These are phyloP conservation scores for Euplexia lucipara DNA, from an alignment of 2,888 invertebrate species.

Conservation along the genomic window DNA sequence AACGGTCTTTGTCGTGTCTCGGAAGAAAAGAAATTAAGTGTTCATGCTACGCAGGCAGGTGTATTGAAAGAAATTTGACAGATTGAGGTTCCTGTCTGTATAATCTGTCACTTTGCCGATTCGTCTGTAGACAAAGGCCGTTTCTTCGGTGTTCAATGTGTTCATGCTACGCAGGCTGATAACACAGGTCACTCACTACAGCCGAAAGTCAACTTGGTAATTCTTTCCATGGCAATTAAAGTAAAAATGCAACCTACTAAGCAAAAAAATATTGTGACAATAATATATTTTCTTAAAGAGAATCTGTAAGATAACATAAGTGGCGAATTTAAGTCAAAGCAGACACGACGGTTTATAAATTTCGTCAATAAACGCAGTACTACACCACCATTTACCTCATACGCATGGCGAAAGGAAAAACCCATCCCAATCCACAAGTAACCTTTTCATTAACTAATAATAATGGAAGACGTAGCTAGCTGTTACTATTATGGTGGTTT, in stretches of 20 bases:
- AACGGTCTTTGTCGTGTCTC: no score
- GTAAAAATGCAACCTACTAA: neutral
- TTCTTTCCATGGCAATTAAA: neutral
- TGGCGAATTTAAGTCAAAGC: no score
- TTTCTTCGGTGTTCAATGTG: no score
- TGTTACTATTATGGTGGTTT: neutral
- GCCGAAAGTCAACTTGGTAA: neutral
- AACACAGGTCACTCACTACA: no score
- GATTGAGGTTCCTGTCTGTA: no score
- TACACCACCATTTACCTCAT: slow-evolving; percentile 37
- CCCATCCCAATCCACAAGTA: neutral
- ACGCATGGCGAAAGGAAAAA: slow-evolving; percentile 26
- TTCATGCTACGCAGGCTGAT: no score
- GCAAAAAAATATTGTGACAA: neutral
- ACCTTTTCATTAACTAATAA: neutral
- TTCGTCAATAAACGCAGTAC: neutral
- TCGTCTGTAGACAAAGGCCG: no score
- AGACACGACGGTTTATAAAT: no score
- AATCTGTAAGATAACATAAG: neutral
- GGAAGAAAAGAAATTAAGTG: no score
- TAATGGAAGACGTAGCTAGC: neutral
- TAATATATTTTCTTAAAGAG: neutral
- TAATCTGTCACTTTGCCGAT: no score
- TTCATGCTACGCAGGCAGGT: no score
- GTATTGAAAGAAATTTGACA: no score